Evolutionary conservation across 2,113 vertebrate species (phyloP), one percentile per base, ranked within the genome.

Genomic region (Megalops atlanticus): DNA sequence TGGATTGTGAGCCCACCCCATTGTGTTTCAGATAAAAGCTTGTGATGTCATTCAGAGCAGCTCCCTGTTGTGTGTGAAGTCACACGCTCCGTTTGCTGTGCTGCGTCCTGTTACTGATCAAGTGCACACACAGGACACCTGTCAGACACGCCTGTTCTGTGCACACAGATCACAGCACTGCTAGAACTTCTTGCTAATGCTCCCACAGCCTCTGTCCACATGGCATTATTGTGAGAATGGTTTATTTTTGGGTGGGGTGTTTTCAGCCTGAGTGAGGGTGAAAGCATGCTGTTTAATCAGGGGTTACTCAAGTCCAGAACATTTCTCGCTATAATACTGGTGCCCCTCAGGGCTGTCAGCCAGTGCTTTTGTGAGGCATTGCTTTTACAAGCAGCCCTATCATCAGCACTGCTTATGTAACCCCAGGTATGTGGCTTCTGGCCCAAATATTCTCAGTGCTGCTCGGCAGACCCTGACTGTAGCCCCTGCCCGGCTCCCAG

Each of bases 341-440:
- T 8, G 21, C 14, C 18, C 36, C n/a, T 54, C 41, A 12, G 33
- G 58, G 36, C 85, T 90, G 90, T 87, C 88, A 83, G 80, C 78
- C 71, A 41, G 72, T 54, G 80, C 81, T 85, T 86, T 86, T 86
- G 58, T 64, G 8, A 81, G 80, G 80, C 74, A 45, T 54, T 54
- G 80, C 81, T 85, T 86, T 86, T 86, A 58, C 90, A 81, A 74
- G 79, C n/a, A 78, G 52, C 74, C 88, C 81, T 80, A 86, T 87
- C 84, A 83, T 87, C 85, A 89, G 86, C 87, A 81, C 76, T 33
- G 74, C 82, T 92, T 93, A 92, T 89, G 84, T 89, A 93, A 92
- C 81, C 80, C 38, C 78, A 80, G 81, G 81, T 83, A 82, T 81
- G 82, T 88, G 86, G 87, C 88, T 82, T 74, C 5, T 16, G 80